Conservation (phyloP, 1,140 invertebrate genomes). For the Aleiodes sp. region DNA sequence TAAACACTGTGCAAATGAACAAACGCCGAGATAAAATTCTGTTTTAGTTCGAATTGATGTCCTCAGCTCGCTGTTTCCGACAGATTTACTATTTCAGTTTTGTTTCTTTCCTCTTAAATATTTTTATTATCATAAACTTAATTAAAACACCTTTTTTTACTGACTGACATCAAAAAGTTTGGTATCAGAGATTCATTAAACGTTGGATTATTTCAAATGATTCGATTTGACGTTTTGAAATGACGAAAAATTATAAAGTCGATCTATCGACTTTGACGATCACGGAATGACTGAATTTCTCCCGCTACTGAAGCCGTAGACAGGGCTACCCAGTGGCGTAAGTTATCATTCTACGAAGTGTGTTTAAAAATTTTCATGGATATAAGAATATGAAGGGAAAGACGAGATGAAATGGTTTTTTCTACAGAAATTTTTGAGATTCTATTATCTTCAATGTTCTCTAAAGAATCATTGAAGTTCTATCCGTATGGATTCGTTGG, state of each 20-base stretch:
- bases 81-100: not conserved
- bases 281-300: slow-evolving; percentile 27
- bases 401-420: no score
- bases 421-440: no score
- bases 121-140: not conserved
- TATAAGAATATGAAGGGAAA: no score
- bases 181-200: not conserved
- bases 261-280: slow-evolving; percentile 24
- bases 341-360: no score
- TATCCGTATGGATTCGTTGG: no score
- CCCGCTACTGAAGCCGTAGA: not conserved
- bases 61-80: not conserved
- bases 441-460: no score
- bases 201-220: not conserved
- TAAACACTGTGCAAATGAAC: not conserved
- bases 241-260: not conserved
- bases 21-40: not conserved
- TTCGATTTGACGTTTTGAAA: no score
- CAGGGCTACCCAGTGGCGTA: no score
- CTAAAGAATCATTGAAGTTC: no score
- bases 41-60: not conserved
- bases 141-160: not conserved
- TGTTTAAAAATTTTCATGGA: no score
- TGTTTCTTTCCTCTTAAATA: not conserved
- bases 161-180: no score